Evolutionary conservation across 2,113 vertebrate genomes (phyloP), one percentile per base, ranked within the genome.

Genomic region (Carollia perspicillata): DNA sequence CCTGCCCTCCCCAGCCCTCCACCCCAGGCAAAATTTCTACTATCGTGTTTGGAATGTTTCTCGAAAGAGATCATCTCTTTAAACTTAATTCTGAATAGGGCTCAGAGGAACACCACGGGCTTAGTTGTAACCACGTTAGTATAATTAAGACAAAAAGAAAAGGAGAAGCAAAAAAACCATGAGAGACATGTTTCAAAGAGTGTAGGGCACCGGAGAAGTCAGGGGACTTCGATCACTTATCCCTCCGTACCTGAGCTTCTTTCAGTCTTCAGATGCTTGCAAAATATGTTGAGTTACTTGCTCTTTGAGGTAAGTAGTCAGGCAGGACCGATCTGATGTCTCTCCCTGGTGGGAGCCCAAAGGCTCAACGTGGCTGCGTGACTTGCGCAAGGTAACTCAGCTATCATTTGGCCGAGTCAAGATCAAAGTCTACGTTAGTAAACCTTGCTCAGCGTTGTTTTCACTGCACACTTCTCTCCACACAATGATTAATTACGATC

Each of bases 91-190:
- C 35, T 74, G 30, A 74, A 44, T 14, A 44, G 44, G 35, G 53
- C 11, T 93, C 33, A 4, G 18, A 63, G n/a, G 74, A 94, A 51
- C 11, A 89, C 20, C 63, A 14, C 60, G 51, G 2, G 9, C 40
- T 92, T 83, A 53, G 66, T 65, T 80, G 17, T 63, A 75, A 89
- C 81, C 17, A 51, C 14, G 33, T 47, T 84, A 51, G 30, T 91
- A 44, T 66, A 17, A 65, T 71, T 71, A 91, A 71, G 42, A 81
- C 72, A 80, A 26, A 79, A 96, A 91, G 26, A 79, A 91, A 89
- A 79, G 12, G 6, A 80, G 26, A 71, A 91, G 58, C 28, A 90
- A 53, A 78, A 69, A 35, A 44, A 63, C 63, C 63, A 33, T 69
- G 28, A 80, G 80, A 49, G 17, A 95, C 51, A 66, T 89, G 28